Base-by-base conservation (phyloP, 2,888 invertebrate species). In the Drosophila buzzatii region DNA sequence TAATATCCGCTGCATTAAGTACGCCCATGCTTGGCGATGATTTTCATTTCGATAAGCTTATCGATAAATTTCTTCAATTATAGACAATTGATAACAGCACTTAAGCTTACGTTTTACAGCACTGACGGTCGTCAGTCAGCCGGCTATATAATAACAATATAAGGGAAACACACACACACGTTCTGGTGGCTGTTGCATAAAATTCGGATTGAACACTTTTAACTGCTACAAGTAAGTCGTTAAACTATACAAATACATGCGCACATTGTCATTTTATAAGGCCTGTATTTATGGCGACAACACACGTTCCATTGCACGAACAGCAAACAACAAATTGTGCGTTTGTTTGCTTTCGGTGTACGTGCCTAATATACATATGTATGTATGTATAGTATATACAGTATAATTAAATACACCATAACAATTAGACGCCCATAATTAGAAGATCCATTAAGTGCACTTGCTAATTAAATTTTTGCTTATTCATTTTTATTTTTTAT, bases 401-500 rank as follows among this genome's bases (percentile, higher is more conserved):
- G 44, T 41, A 20, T 31, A 44, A 57, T 41, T 23, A 27, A 55
- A 55, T 39, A 39, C 12, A 23, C 55, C n/a, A 39, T 55, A 41
- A 53, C 4, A 37, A 10, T 53, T 53, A 5, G 5, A 23, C 1
- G 16, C 8, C 20, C 20, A 20, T 53, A 16, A 53, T 37, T 23
- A 14, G n/a, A 8, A 20, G 20, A 20, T 12, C 12, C 33, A 45
- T 16, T 45, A 23, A 9, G 47, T 16, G 8, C n/a, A 20, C 8
- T 18, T 52, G 35, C 4, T 18, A 41, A 7, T 18, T 47, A 20
- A 35, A 39, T 49, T 61, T 68, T 42, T 55, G 20, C 23, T 42
- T 73, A 20, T 67, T 61, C 14, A 5, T 76, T 76, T 60, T 70
- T 70, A 27, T 71, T 71, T 77, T 82, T 82, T 82, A 75, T 73